Conservation (phyloP, 1,140 invertebrate genomes). For the Archivesica marissinica region DNA sequence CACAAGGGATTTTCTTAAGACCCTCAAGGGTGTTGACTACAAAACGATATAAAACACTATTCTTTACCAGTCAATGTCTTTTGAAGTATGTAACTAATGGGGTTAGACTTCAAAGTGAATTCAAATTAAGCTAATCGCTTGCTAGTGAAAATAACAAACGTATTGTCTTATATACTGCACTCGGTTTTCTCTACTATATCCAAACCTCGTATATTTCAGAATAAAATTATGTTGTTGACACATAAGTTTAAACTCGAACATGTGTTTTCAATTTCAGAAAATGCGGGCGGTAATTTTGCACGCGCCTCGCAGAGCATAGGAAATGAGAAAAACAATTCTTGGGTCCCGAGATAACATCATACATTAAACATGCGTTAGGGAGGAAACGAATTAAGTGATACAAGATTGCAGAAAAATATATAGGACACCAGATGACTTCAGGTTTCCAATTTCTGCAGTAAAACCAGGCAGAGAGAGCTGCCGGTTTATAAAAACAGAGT, state of each 20-base stretch:
- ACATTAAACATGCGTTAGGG: conserved; percentile 39
- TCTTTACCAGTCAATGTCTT: background rate
- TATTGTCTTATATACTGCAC: conserved; percentile 40
- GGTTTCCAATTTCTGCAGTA: conserved; percentile 46
- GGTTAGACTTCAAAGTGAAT: conserved; percentile 22
- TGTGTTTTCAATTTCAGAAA: conserved; percentile 61
- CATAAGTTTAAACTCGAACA: conserved; percentile 52
- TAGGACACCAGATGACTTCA: conserved; percentile 57
- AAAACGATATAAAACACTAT: background rate
- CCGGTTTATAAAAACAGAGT: conserved; percentile 38
- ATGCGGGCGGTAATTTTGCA: conserved; percentile 60
- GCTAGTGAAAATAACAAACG: conserved; percentile 42
- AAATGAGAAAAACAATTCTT: conserved; percentile 43
- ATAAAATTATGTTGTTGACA: conserved; percentile 49
- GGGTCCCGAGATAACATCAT: conserved; percentile 13
- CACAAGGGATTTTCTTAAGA: too few relatives aligned
- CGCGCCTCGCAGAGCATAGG: conserved; percentile 38
- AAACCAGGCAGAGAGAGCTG: conserved; percentile 25
- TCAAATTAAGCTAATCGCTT: conserved; percentile 36
- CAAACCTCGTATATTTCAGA: conserved; percentile 11
- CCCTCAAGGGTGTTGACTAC: too few relatives aligned
- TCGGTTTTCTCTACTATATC: conserved; percentile 31
- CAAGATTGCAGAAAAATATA: conserved; percentile 39
- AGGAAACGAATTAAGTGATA: conserved; percentile 46
- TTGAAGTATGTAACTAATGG: conserved; percentile 16